Evolutionary conservation across 2,888 invertebrate species (phyloP).

Genomic region (Tyria jacobaeae): DNA sequence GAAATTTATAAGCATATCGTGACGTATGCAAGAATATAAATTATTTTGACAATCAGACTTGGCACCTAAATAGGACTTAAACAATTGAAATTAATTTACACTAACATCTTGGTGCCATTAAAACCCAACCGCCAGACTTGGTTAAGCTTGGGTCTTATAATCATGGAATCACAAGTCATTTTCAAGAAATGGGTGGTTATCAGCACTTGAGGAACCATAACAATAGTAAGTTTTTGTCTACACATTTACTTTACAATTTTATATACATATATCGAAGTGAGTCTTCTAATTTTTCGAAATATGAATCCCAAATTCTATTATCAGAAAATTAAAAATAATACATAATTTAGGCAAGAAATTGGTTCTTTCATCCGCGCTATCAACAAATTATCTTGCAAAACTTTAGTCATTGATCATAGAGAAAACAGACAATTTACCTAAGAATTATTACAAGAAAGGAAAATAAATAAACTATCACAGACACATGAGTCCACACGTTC

Average conservation of each 20-base stretch:
- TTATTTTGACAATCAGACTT: conserved; percentile 20
- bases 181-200: background rate
- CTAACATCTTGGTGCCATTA: background rate
- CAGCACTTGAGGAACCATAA: background rate
- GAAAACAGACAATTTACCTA: conserved; percentile 56
- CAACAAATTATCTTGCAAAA: conserved; percentile 53
- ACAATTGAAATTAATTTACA: background rate
- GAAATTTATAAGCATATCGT: conserved; percentile 43
- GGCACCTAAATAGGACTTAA: conserved; percentile 4
- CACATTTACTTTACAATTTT: no score
- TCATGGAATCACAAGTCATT: no score
- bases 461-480: conserved; percentile 85
- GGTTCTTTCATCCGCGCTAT: conserved; percentile 15
- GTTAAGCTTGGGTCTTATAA: no score
- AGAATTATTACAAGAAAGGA: conserved; percentile 53
- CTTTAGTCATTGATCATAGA: conserved; percentile 72
- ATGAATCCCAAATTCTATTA: background rate
- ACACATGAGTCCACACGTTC: conserved; percentile 78
- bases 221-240: no score
- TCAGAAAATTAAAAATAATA: conserved; percentile 15
- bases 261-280: no score
- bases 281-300: no score
- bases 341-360: conserved; percentile 17
- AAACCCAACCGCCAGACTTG: no score
- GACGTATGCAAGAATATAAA: conserved; percentile 23